phyloP scores from a whole-genome alignment of 2,113 vertebrate species.

The Recurvirostra avosetta region DNA sequence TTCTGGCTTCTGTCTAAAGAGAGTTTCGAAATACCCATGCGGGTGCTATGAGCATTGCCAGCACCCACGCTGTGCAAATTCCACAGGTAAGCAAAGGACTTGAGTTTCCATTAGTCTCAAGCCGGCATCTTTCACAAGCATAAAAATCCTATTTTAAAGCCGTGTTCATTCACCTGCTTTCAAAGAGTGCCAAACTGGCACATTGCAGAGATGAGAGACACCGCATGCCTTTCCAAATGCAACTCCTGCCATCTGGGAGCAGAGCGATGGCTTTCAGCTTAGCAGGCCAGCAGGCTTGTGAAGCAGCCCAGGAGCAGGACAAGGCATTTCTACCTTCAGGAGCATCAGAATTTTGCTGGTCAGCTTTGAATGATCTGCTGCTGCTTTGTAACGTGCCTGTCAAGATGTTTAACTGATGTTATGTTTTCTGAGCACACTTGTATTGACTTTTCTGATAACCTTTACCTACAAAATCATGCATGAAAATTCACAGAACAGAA shows the following conservation, averaged over 20 bases:
- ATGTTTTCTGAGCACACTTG: conserved; percentile 29
- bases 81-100: not conserved
- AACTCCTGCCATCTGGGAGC: not conserved
- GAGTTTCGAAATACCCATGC: not conserved
- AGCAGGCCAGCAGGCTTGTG: not conserved
- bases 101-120: not conserved
- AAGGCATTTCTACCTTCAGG: not conserved
- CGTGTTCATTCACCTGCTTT: not conserved
- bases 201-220: not conserved
- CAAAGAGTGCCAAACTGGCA: not conserved
- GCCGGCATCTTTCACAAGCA: not conserved
- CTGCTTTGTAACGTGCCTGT: not conserved
- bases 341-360: conserved; percentile 31
- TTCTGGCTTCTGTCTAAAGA: not conserved
- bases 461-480: conserved; percentile 69
- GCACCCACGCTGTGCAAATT: not conserved
- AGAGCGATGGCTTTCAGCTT: not conserved
- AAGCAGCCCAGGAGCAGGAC: not conserved
- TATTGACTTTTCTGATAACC: conserved; percentile 68
- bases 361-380: conserved; percentile 4
- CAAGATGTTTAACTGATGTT: conserved; percentile 21
- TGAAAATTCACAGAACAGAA: conserved; percentile 55
- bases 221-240: not conserved
- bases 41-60: not conserved
- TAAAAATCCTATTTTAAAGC: not conserved